A percentile compares a stretch with the other conserved stretches of the same genome.
phyloP scores from a whole-genome alignment of 30 jellyfish, hydroid and myxozoan genomes.

The Cassiopea andromeda region DNA sequence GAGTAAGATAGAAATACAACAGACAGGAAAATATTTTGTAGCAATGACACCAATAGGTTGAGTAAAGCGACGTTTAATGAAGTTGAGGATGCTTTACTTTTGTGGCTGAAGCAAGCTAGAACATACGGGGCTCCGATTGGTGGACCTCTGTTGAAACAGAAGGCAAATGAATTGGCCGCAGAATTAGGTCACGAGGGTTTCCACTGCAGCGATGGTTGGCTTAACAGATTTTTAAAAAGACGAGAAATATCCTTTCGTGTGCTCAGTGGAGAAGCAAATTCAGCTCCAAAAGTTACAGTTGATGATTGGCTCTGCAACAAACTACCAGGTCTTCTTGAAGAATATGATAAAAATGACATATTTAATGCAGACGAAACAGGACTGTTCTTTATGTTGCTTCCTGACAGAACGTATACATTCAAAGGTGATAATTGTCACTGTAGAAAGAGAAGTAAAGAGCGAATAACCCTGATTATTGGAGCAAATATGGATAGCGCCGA shows the following conservation, averaged over 20 bases:
- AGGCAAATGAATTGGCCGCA: not conserved
- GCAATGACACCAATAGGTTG: no score
- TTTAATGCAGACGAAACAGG: not conserved
- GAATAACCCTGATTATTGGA: not conserved
- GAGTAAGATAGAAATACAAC: no score
- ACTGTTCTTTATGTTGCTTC: not conserved
- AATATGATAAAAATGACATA: not conserved
- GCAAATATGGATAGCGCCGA: not conserved
- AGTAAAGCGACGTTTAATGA: no score
- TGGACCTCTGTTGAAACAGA: not conserved
- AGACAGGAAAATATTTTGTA: no score
- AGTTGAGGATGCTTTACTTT: not conserved
- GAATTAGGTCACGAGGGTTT: no score
- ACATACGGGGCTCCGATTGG: not conserved
- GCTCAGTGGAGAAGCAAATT: rapidly evolving
- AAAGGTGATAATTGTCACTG: not conserved
- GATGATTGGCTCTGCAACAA: not conserved
- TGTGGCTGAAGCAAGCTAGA: not conserved
- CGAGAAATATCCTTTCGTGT: rapidly evolving
- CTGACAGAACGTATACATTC: not conserved
- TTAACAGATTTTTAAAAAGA: not conserved
- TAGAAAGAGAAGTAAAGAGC: not conserved
- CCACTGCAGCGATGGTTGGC: not conserved
- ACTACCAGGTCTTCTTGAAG: not conserved
- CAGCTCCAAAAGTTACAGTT: not conserved